Base-by-base conservation (phyloP, 1,140 invertebrate species). In the Drosophila sulfurigaster region DNA sequence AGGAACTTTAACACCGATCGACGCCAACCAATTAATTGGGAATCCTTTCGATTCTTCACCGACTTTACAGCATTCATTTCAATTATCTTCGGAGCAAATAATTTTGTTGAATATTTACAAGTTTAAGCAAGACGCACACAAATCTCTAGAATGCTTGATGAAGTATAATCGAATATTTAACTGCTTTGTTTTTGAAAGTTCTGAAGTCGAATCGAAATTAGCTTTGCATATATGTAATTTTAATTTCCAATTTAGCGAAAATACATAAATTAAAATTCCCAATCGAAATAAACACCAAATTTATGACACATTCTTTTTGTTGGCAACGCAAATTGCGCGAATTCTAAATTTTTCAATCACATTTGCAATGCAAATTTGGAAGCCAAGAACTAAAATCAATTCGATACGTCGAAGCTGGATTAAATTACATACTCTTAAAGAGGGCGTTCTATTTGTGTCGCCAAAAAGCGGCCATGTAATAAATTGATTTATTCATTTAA, bases 311-410 rank as follows among this genome's bases (percentile, higher is more conserved):
- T 49, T 49, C 3, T 70, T 54, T 54, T 62, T 67, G n/a, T 56
- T 62, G 35, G 28, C 8, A 38, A 38, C 25, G 11, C 52, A 62
- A 62, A 57, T 60, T 67, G 51, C 38, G 48, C 25, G 49, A 73
- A 73, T 69, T 43, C 20, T 38, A 75, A 59, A 68, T 68, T 58
- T 75, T 49, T 63, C 28, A 56, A 35, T 60, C 52, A 65, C 46
- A 86, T 87, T 87, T 68, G 82, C 80, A 87, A 69, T 83, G 69
- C 82, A 54, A 87, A 87, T 87, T 25, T 78, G 30, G 13, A 6
- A 2, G 25, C 57, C 46, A 66, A 79, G 79, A 86, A 82, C 79
- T 63, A 51, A 75, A 68, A 59, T 68, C 67, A 41, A 58, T 15
- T 7, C 51, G 46, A 72, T 28, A 28, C 15, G 15, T 28, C 11